Evolutionary conservation across 2,888 invertebrate species (phyloP).

Genomic region (Coleophora flavipennella): DNA sequence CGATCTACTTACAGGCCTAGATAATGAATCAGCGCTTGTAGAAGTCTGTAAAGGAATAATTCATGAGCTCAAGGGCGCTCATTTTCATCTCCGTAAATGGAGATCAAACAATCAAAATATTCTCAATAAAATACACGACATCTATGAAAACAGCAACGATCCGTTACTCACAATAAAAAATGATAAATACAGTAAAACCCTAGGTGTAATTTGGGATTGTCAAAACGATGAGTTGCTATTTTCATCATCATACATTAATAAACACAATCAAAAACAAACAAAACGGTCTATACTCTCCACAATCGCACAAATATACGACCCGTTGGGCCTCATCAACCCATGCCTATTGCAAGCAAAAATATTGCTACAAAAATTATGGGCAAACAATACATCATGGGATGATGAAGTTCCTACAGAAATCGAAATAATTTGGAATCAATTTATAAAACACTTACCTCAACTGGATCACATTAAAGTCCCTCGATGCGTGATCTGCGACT

Average conservation of each 20-base stretch:
- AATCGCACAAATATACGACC: slow-evolving; percentile 10
- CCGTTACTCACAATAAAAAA: slow-evolving; percentile 11
- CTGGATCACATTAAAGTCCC: slow-evolving; percentile 6
- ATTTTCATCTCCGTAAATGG: slow-evolving; percentile 19
- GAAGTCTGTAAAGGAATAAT: slow-evolving; percentile 10
- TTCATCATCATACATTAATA: background rate
- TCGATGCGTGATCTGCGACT: slow-evolving; percentile 1
- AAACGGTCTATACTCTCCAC: slow-evolving; percentile 4
- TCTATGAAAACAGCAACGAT: background rate
- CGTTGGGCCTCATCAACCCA: slow-evolving; percentile 7
- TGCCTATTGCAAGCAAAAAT: slow-evolving; percentile 7
- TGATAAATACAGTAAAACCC: slow-evolving; percentile 8
- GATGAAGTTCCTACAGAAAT: slow-evolving; percentile 4
- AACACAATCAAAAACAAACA: background rate
- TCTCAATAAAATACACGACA: background rate
- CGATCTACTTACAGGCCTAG: slow-evolving; percentile 15
- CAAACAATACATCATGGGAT: slow-evolving; percentile 8
- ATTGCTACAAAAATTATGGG: slow-evolving; percentile 9
- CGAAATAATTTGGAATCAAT: background rate
- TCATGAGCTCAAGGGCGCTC: slow-evolving; percentile 12
- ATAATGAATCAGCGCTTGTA: slow-evolving; percentile 6
- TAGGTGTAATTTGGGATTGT: slow-evolving; percentile 15
- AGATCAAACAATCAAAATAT: slow-evolving; percentile 16
- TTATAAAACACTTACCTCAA: slow-evolving; percentile 1
- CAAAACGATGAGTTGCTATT: slow-evolving; percentile 10